Percentiles rank a stretch among this genome's conserved stretches.
phyloP scores from a whole-genome alignment of 2,888 invertebrate genomes.

The Lasioglossum calceatum region DNA sequence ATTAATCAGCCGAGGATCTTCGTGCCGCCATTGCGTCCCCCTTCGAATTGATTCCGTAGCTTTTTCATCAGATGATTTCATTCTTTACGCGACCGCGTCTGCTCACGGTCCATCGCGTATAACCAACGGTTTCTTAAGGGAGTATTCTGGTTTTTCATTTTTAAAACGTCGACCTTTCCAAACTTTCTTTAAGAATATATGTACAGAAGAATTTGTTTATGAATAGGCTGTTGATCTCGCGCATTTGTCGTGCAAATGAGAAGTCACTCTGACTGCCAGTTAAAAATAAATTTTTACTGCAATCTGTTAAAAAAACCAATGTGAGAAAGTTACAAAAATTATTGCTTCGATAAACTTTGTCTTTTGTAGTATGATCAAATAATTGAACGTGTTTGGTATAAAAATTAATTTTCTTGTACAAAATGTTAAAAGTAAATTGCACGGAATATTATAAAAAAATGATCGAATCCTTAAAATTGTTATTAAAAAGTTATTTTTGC shows the following conservation, averaged over 20 bases:
- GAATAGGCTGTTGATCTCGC: not conserved
- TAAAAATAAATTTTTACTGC: not conserved
- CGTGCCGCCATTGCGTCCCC: conserved; percentile 36
- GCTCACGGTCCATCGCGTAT: not conserved
- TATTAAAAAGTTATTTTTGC: not conserved
- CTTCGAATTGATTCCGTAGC: conserved; percentile 19
- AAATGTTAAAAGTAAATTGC: not conserved
- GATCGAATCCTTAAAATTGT: not conserved
- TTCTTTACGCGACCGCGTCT: not conserved
- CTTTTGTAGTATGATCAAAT: not conserved
- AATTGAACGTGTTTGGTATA: not conserved
- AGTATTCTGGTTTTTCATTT: not conserved
- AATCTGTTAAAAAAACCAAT: too few relatives aligned
- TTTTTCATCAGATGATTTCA: conserved; percentile 39
- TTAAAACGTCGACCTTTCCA: not conserved
- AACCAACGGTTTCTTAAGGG: not conserved
- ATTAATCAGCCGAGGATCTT: conserved; percentile 49
- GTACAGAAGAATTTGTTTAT: too few relatives aligned
- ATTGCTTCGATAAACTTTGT: not conserved
- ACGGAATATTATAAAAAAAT: not conserved
- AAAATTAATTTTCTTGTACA: not conserved
- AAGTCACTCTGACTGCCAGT: not conserved
- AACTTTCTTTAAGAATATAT: not conserved
- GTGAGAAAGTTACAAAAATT: not conserved
- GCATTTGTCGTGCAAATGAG: too few relatives aligned